Percentiles rank a stretch among this genome's conserved stretches.
Evolutionary conservation across 1,140 invertebrate genomes (phyloP).

Genomic region (Drosophila lacteicornis): DNA sequence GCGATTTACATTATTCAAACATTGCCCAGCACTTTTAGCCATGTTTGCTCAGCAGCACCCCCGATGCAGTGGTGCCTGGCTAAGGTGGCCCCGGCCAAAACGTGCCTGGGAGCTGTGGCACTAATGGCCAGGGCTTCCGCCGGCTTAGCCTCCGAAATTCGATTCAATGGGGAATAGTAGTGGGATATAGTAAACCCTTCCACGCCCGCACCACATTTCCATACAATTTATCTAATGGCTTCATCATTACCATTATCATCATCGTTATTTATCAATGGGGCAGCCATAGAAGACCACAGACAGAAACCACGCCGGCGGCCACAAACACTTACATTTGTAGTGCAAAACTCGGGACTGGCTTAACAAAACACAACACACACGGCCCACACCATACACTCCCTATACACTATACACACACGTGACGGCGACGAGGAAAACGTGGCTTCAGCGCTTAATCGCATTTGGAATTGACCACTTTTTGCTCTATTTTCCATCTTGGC

Average conservation of each 20-base stretch:
- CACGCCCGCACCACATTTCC: conserved; percentile 1
- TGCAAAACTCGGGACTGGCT: conserved; percentile 48
- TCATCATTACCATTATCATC: conserved; percentile 30
- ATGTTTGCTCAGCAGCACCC: conserved; percentile 49
- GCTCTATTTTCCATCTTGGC: conserved; percentile 31
- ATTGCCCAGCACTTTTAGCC: conserved; percentile 59
- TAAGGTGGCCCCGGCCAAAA: not conserved
- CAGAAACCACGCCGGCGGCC: conserved; percentile 46
- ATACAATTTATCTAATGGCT: conserved; percentile 36
- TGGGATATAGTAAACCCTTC: not conserved
- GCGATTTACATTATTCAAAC: conserved; percentile 78
- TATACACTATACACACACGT: conserved; percentile 19
- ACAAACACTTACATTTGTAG: conserved; percentile 37
- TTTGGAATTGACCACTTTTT: conserved; percentile 52
- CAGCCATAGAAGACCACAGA: conserved; percentile 63
- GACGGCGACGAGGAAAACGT: conserved; percentile 58
- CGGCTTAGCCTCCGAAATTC: conserved; percentile 7
- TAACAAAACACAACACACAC: conserved; percentile 76
- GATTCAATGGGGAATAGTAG: conserved; percentile 1
- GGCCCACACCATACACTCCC: not conserved
- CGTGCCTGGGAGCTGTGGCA: not conserved
- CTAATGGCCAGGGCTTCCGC: conserved; percentile 17
- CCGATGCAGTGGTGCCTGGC: conserved; percentile 25
- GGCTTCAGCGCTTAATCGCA: conserved; percentile 65
- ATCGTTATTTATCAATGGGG: conserved; percentile 50